phyloP scores from a whole-genome alignment of 2,888 invertebrate species.

The Trissonchulus sp. region DNA sequence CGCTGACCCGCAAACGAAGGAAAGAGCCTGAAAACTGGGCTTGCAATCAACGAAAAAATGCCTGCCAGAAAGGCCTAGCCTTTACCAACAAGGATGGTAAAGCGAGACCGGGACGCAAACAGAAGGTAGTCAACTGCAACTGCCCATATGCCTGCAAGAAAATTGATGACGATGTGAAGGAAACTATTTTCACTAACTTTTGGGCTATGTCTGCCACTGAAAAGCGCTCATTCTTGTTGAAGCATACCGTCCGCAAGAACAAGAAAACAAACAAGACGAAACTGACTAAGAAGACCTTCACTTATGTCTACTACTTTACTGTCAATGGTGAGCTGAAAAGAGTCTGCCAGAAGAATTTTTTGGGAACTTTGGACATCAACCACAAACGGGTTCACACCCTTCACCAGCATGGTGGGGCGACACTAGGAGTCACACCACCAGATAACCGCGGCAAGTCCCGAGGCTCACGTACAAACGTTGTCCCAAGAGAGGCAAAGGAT shows the following conservation, averaged over 20 bases:
- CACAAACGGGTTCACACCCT: background rate
- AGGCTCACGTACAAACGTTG: background rate
- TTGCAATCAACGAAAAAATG: no score
- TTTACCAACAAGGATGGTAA: no score
- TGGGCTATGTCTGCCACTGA: slow-evolving; percentile 1
- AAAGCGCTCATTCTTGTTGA: background rate
- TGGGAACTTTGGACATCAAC: background rate
- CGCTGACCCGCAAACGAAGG: no score
- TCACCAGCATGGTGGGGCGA: background rate
- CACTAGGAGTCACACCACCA: background rate
- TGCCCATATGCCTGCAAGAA: no score
- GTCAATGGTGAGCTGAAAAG: background rate
- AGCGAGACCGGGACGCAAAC: no score
- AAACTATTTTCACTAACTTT: no score
- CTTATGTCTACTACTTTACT: no score
- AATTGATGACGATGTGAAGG: no score
- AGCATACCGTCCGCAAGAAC: slow-evolving; percentile 5
- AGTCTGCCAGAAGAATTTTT: background rate
- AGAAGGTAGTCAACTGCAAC: no score
- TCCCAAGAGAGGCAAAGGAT: background rate
- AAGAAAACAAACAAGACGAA: background rate
- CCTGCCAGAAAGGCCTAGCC: no score
- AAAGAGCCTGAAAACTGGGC: no score
- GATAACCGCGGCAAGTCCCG: background rate
- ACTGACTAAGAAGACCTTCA: no score